Conservation (phyloP, 2,797 vertebrate species). For the Muraenolepis orangiensis region DNA sequence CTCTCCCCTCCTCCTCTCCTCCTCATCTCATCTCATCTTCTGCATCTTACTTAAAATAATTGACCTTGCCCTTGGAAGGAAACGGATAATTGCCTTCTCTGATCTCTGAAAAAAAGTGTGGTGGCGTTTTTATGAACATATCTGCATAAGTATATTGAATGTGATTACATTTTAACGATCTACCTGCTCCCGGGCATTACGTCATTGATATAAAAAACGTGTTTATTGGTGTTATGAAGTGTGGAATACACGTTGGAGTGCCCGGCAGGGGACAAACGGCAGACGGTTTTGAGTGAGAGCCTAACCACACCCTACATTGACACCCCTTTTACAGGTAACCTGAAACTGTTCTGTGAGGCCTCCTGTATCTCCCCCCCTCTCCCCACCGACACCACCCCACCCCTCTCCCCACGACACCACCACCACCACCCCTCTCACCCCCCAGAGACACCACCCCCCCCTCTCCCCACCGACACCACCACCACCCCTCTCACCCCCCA, state of each 20-base stretch:
- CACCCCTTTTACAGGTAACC: background rate
- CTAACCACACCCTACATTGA: background rate
- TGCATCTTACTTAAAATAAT: background rate
- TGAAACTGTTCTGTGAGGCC: background rate
- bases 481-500: no score
- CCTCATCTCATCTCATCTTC: conserved; percentile 10
- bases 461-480: no score
- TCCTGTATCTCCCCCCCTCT: background rate
- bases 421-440: background rate
- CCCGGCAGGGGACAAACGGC: background rate
- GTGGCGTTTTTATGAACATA: background rate
- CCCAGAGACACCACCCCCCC: no score
- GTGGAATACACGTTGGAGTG: background rate
- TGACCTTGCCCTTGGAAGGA: background rate
- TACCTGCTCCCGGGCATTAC: background rate
- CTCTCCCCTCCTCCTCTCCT: conserved; percentile 16
- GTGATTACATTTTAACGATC: no score
- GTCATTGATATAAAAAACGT: background rate
- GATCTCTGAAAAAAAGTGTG: background rate
- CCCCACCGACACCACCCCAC: background rate
- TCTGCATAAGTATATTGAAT: background rate
- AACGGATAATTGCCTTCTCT: background rate
- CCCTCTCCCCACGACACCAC: no score
- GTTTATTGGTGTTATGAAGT: background rate
- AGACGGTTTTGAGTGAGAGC: background rate